Conservation (phyloP, 2,113 vertebrate species). For the Paraplagusia blochii region DNA sequence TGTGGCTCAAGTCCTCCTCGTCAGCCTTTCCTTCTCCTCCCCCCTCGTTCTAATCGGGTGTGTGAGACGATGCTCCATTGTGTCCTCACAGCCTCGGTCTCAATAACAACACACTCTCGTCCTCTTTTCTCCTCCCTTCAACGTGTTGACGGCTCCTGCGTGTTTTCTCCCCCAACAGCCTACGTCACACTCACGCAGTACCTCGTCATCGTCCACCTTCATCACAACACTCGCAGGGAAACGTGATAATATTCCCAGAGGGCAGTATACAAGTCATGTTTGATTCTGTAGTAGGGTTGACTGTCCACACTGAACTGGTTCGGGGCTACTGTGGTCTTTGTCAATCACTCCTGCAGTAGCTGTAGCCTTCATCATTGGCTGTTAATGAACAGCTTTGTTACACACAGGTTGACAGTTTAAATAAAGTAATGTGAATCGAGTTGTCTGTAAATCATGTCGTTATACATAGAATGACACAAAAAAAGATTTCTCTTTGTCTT, state of each 20-base stretch:
- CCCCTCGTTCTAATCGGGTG: conserved; percentile 63
- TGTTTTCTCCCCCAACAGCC: conserved; percentile 63
- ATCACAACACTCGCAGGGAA: conserved; percentile 26
- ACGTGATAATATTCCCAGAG: conserved; percentile 47
- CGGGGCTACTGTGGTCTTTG: too few species aligned
- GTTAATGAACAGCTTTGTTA: too few species aligned
- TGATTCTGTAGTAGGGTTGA: too few species aligned
- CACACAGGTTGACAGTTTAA: too few species aligned
- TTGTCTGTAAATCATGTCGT: too few species aligned
- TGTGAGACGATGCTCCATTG: conserved; percentile 69
- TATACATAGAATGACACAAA: too few species aligned
- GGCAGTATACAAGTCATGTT: background rate
- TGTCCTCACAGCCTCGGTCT: conserved; percentile 45
- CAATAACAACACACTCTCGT: conserved; percentile 41
- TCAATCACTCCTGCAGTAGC: too few species aligned
- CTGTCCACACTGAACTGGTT: too few species aligned
- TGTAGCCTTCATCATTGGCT: too few species aligned
- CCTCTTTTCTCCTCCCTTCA: conserved; percentile 18
- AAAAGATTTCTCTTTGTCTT: too few species aligned
- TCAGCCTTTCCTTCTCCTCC: conserved; percentile 18
- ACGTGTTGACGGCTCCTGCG: conserved; percentile 43
- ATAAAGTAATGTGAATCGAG: too few species aligned
- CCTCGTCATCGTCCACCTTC: conserved; percentile 64
- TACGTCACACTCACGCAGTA: conserved; percentile 69
- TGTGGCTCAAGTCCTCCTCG: conserved; percentile 30